Percentiles rank a stretch among this genome's conserved stretches.
phyloP scores from a whole-genome alignment of 2,797 vertebrate species.

The Cirrhinus mrigala region DNA sequence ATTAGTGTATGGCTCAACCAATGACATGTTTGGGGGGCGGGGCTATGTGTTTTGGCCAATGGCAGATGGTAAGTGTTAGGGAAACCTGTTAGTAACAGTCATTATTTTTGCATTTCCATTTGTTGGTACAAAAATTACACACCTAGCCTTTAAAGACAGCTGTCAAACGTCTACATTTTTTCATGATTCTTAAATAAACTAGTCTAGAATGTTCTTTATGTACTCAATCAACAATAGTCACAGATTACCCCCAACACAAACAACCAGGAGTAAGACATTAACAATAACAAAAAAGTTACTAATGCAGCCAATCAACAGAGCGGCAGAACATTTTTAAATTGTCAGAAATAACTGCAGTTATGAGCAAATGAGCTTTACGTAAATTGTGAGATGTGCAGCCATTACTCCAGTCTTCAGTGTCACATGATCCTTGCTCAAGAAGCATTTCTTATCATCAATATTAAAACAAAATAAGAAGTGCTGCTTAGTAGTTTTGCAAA shows the following conservation, averaged over 20 bases:
- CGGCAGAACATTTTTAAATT: background rate
- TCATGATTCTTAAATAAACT: background rate
- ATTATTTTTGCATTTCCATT: background rate
- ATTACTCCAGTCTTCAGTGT: background rate
- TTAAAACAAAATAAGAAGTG: too few species aligned
- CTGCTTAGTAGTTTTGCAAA: background rate
- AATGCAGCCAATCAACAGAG: background rate
- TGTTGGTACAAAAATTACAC: background rate
- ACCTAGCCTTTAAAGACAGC: background rate
- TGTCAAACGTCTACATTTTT: background rate
- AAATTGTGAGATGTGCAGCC: too few species aligned
- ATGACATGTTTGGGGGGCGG: background rate
- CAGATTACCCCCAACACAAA: background rate
- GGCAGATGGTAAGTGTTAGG: background rate
- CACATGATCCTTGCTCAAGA: background rate
- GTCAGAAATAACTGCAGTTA: too few species aligned
- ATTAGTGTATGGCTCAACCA: background rate
- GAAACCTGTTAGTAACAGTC: background rate
- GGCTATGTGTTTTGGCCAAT: background rate
- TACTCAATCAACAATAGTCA: background rate
- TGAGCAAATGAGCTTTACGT: too few species aligned
- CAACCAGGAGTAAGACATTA: background rate
- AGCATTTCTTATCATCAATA: too few species aligned
- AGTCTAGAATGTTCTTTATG: background rate
- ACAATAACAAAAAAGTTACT: background rate